Conservation (phyloP, 2,113 vertebrate species). For the Hiodon tergisus region DNA sequence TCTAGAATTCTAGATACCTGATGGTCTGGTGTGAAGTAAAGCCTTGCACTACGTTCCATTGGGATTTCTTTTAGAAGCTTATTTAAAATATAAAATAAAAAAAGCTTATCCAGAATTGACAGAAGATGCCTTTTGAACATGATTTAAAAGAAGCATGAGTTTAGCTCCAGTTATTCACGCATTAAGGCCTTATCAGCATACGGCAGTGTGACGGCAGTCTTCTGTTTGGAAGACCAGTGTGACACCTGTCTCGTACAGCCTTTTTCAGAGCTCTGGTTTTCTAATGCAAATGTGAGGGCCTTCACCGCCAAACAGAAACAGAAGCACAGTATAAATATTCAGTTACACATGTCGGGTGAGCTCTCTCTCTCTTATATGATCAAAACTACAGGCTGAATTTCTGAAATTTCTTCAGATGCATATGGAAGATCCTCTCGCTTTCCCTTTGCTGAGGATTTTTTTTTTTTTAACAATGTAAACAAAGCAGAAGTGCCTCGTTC, state of each 20-base stretch:
- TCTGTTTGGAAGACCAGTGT: neutral
- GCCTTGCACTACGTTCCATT: too few species aligned
- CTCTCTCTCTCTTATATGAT: neutral
- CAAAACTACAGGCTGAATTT: too few species aligned
- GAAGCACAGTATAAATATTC: neutral
- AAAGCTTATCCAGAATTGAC: neutral
- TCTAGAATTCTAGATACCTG: too few species aligned
- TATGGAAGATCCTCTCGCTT: neutral
- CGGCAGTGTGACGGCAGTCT: neutral
- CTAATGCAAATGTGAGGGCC: neutral
- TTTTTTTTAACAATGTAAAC: conserved; percentile 8
- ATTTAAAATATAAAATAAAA: neutral
- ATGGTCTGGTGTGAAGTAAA: too few species aligned
- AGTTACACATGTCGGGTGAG: neutral
- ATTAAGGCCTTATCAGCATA: conserved; percentile 1
- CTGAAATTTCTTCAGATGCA: too few species aligned
- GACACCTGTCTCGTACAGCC: neutral
- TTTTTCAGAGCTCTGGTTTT: neutral
- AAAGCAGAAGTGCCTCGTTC: neutral
- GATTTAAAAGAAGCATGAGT: neutral
- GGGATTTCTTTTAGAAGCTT: too few species aligned
- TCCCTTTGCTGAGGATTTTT: neutral
- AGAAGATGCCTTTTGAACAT: neutral
- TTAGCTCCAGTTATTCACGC: neutral
- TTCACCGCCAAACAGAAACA: neutral